Base-by-base conservation (phyloP, 1,140 invertebrate species). In the Scaptomyza hsui region DNA sequence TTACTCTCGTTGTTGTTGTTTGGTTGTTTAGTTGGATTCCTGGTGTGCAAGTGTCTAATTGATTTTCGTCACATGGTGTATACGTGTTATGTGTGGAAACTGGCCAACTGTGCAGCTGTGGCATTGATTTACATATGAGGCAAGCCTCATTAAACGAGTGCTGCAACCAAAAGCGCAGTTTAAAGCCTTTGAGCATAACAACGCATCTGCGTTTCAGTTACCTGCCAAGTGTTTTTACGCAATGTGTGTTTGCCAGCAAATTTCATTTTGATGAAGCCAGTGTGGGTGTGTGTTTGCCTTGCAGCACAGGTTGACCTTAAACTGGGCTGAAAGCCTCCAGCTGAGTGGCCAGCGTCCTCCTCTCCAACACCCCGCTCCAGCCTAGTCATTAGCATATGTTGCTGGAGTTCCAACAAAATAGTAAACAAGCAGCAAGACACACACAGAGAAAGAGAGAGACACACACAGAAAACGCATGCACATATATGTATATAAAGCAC, bases 301-400 rank as follows among this genome's bases (percentile, higher is more conserved):
- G 55, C 47, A 72, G 67, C 62, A 60, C 70, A 71, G 6, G 67
- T 75, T 80, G 80, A 72, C 81, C 81, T 74, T 86, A 86, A 80
- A 85, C 76, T 79, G 75, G 72, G 76, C 80, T 85, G 56, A 80
- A 79, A 79, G 74, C 72, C 59, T 72, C 61, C 60, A 67, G 63
- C 64, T 68, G 73, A 86, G 80, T 86, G 82, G 77, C 61, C 68
- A 56, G 32, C 39, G 63, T 41, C 45, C 32, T 19, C 57, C 56
- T 15, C 26, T 7, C 19, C 9, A 5, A 6, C 26, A 3, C 39
- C 15, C 49, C 16, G 29, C 19, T 9, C 21, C 29, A 24, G 18
- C 60, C 79, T 51, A 68, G 78, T 88, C 81, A 86, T 86, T 86
- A 86, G 81, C 81, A 86, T 86, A 86, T 85, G 80, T 86, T 86